Percentiles rank a stretch among this genome's conserved stretches.
Conservation (phyloP, 35 echinoderm and acorn worm species). For the Apostichopus parvimensis region DNA sequence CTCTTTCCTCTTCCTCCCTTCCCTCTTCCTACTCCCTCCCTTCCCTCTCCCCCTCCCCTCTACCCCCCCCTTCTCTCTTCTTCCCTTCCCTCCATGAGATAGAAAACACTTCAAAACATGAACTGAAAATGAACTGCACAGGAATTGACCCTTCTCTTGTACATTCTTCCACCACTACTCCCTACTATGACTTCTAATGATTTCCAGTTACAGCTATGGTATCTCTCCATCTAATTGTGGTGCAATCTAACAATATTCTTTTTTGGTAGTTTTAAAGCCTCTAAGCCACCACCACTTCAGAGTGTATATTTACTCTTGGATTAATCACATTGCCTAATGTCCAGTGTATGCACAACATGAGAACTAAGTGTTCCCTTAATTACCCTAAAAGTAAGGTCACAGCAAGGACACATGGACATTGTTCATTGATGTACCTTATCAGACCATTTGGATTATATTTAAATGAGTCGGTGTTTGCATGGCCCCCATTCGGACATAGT, state of each 20-base stretch:
- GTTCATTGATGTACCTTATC: not conserved
- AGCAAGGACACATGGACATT: conserved; percentile 26
- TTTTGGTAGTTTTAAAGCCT: not conserved
- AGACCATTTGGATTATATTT: not conserved
- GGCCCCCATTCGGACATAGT: not conserved
- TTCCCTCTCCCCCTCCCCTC: no score
- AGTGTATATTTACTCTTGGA: not conserved
- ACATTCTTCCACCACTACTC: no score
- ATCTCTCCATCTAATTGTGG: not conserved
- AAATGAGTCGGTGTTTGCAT: not conserved
- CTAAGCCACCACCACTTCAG: not conserved
- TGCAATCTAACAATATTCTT: not conserved
- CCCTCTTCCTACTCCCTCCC: no score
- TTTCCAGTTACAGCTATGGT: not conserved
- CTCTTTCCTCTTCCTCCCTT: no score
- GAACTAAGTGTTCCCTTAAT: not conserved
- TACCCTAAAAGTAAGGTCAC: not conserved
- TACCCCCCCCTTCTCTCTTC: not conserved
- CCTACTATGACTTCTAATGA: no score
- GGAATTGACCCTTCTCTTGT: no score
- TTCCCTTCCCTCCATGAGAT: not conserved
- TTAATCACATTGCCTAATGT: not conserved
- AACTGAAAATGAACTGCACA: no score
- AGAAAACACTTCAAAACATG: not conserved
- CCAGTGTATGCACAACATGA: not conserved